phyloP scores from a whole-genome alignment of 2,888 invertebrate genomes.

The Salpingus planirostris region DNA sequence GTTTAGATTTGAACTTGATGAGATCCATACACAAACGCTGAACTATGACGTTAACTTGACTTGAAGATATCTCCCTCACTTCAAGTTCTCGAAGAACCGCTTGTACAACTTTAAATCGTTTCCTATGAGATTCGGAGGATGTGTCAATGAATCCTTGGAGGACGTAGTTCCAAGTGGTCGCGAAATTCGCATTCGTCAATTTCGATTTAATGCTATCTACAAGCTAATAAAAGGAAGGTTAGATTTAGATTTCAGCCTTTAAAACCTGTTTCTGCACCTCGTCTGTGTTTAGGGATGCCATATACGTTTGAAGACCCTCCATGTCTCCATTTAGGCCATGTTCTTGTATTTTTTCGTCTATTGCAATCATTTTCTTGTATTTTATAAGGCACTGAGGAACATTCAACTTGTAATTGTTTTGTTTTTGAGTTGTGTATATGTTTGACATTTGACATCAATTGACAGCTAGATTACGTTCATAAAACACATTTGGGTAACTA shows the following conservation, averaged over 20 bases:
- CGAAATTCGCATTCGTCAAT: slow-evolving; percentile 25
- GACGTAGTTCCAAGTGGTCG: slow-evolving; percentile 32
- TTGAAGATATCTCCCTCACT: slow-evolving; percentile 22
- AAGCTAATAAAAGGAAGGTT: slow-evolving; percentile 20
- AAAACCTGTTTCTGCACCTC: slow-evolving; percentile 1
- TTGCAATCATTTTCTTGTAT: slow-evolving; percentile 4
- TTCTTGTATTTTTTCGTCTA: slow-evolving; percentile 23
- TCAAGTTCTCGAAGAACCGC: slow-evolving; percentile 29
- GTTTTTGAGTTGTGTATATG: background rate
- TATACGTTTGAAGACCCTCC: slow-evolving; percentile 15
- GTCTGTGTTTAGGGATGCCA: slow-evolving; percentile 12
- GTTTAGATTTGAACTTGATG: slow-evolving; percentile 43
- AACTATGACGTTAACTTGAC: slow-evolving; percentile 44
- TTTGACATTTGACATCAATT: background rate
- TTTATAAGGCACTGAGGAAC: background rate
- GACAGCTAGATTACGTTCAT: too few relatives aligned
- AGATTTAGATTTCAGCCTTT: background rate
- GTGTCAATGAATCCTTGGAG: slow-evolving; percentile 28
- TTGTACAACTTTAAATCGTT: slow-evolving; percentile 27
- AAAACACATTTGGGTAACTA: too few relatives aligned
- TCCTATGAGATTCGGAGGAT: slow-evolving; percentile 24
- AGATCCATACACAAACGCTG: slow-evolving; percentile 45
- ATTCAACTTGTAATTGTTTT: background rate
- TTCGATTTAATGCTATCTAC: slow-evolving; percentile 20
- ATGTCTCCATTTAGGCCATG: slow-evolving; percentile 24